These are phyloP conservation scores for Drosophila nr. perissopoda DNA, from an alignment of 2,888 invertebrate species.

Conservation along the genomic window DNA sequence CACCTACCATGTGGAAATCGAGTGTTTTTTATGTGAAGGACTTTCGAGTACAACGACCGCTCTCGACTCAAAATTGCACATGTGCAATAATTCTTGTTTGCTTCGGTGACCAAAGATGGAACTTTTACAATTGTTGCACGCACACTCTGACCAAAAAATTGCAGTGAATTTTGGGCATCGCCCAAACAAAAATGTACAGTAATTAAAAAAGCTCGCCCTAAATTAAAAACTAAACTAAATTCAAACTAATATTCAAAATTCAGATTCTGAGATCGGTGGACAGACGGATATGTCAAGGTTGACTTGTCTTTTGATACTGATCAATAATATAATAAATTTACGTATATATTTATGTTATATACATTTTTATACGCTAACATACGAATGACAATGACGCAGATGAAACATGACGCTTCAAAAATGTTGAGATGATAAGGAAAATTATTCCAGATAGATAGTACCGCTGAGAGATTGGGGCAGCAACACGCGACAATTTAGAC, in stretches of 20 bases:
- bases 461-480: constrained; percentile 20
- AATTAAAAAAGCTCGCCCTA: background rate
- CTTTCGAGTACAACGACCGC: constrained; percentile 44
- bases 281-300: background rate
- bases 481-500: constrained; percentile 48
- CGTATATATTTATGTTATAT: background rate
- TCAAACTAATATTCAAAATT: background rate
- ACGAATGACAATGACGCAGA: constrained; percentile 45
- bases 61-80: constrained; percentile 8
- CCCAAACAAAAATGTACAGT: too few relatives aligned
- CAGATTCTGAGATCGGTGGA: background rate
- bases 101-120: background rate
- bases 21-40: constrained; percentile 32
- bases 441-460: constrained; percentile 2
- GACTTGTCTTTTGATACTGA: background rate
- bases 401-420: constrained; percentile 29
- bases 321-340: background rate
- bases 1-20: background rate
- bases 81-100: constrained; percentile 28
- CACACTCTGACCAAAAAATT: background rate
- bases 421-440: constrained; percentile 15
- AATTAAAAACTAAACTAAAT: too few relatives aligned
- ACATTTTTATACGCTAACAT: background rate
- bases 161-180: background rate
- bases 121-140: background rate